Percentiles rank a stretch among this genome's conserved stretches.
Conservation (phyloP, 2,113 vertebrate genomes). For the Origma solitaria region DNA sequence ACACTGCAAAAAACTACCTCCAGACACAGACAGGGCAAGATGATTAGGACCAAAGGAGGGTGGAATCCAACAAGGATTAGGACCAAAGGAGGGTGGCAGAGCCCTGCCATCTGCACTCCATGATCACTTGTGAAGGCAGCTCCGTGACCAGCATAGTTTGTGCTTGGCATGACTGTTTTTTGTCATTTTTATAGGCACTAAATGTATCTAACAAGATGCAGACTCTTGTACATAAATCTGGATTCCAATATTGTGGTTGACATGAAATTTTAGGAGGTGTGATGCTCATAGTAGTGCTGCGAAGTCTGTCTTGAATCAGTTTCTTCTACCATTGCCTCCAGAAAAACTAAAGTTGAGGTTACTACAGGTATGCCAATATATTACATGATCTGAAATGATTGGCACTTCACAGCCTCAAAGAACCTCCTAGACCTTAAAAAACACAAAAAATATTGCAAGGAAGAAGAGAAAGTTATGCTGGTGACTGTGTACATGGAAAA, state of each 20-base stretch:
- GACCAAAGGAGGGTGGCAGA: background rate
- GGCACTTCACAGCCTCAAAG: background rate
- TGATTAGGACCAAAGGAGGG: background rate
- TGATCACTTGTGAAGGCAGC: background rate
- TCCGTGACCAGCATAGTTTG: background rate
- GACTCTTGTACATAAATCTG: background rate
- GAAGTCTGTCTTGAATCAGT: background rate
- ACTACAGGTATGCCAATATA: background rate
- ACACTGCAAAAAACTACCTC: background rate
- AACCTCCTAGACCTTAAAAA: background rate
- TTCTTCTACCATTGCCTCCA: background rate
- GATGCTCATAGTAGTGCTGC: background rate
- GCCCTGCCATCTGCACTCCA: background rate
- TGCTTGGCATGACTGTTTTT: background rate
- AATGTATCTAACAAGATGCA: background rate
- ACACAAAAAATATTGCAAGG: background rate
- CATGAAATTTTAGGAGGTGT: background rate
- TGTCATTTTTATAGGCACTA: background rate
- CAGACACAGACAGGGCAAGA: background rate
- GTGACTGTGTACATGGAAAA: background rate
- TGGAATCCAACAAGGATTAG: background rate
- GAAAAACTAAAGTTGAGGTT: background rate
- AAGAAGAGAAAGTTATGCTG: background rate
- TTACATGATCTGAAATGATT: background rate
- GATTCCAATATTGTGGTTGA: accelerated